These are phyloP conservation scores for Turritopsis dohrnii DNA, from an alignment of 30 jellyfish, hydroid and myxozoan species.

Conservation along the genomic window DNA sequence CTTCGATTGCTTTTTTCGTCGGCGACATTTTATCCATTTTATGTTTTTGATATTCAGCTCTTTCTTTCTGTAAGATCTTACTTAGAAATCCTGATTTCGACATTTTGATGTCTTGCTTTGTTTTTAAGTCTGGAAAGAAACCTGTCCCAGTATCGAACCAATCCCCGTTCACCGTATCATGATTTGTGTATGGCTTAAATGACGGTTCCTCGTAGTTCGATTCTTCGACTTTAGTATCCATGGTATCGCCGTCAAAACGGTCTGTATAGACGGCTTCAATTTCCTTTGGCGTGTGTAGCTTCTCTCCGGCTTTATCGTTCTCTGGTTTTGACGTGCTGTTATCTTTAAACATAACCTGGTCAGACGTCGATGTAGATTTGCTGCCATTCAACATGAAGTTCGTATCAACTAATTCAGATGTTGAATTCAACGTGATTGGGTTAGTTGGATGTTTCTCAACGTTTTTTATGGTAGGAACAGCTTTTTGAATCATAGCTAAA, in stretches of 20 bases:
- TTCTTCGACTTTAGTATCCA: neutral
- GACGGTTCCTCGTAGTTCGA: neutral
- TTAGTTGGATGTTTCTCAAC: neutral
- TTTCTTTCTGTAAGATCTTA: neutral
- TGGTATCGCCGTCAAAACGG: constrained; percentile 4
- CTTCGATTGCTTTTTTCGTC: neutral
- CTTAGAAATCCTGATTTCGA: constrained; percentile 28
- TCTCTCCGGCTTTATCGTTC: neutral
- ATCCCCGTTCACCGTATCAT: constrained; percentile 22
- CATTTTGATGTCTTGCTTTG: constrained; percentile 33
- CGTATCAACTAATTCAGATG: neutral
- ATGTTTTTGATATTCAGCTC: neutral
- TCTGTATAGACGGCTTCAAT: constrained; percentile 13
- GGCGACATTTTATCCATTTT: neutral
- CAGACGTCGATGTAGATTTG: neutral
- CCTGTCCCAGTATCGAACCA: constrained; percentile 26
- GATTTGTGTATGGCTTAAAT: constrained; percentile 10
- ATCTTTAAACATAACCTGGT: neutral
- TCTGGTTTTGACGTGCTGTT: neutral
- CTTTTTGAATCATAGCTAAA: neutral
- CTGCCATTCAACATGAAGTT: neutral
- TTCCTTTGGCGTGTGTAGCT: constrained; percentile 11
- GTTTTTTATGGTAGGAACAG: neutral
- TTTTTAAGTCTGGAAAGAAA: constrained; percentile 28
- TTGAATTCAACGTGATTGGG: neutral